A percentile compares a stretch with the other conserved stretches of the same genome.
These are phyloP conservation scores for Rhynchotus rufescens DNA, from an alignment of 2,797 vertebrate species.

Conservation along the genomic window DNA sequence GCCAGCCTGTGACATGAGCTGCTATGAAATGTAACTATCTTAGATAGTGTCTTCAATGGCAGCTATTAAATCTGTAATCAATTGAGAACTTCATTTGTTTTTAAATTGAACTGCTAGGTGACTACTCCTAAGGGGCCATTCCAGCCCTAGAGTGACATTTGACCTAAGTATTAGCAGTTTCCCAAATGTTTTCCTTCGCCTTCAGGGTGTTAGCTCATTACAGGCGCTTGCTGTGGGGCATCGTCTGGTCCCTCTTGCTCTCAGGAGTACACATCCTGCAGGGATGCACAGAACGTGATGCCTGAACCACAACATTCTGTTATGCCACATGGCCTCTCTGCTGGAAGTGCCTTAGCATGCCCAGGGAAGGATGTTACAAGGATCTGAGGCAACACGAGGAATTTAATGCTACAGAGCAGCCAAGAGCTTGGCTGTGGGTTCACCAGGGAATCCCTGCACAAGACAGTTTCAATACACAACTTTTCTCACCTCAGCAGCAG, in stretches of 20 bases:
- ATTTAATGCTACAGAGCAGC: not conserved
- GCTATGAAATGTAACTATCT: not conserved
- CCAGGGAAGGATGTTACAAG: not conserved
- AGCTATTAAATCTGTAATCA: not conserved
- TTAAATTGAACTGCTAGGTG: not conserved
- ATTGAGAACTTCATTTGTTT: not conserved
- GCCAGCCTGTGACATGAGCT: not conserved
- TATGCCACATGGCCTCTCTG: not conserved
- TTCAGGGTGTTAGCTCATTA: not conserved
- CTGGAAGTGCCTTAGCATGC: not conserved
- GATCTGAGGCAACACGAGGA: not conserved
- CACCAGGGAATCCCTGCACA: not conserved
- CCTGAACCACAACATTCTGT: not conserved
- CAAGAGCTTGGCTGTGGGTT: not conserved
- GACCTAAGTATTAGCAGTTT: not conserved
- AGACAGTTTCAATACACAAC: not conserved
- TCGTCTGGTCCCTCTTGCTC: not conserved
- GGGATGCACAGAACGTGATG: not conserved
- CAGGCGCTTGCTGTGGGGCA: not conserved
- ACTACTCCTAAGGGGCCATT: not conserved
- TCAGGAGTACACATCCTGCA: rapidly evolving
- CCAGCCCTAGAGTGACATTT: not conserved
- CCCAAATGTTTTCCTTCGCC: not conserved
- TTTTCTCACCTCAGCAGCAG: not conserved
- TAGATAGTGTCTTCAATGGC: not conserved